Evolutionary conservation across 2,888 invertebrate species (phyloP).

Genomic region (Macropis europaea): DNA sequence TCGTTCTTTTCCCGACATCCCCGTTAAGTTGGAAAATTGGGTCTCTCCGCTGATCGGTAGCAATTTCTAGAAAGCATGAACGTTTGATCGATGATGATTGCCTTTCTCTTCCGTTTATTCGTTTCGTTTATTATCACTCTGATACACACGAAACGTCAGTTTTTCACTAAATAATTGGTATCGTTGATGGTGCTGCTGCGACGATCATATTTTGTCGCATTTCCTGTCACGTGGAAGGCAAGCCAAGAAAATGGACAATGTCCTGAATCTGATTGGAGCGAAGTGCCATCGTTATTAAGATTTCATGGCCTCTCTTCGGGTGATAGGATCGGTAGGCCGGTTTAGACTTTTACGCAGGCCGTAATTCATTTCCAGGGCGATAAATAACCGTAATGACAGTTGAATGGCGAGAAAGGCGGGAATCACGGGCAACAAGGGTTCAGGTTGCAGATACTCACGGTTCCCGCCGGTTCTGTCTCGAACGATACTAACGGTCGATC

Average conservation of each 20-base stretch:
- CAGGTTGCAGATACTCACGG: constrained; percentile 37
- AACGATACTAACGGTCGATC: constrained; percentile 30
- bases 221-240: too few relatives aligned
- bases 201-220: too few relatives aligned
- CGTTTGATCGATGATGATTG: too few relatives aligned
- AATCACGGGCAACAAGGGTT: constrained; percentile 43
- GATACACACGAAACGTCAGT: too few relatives aligned
- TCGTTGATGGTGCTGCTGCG: too few relatives aligned
- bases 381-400: constrained; percentile 61
- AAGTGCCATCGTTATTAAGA: constrained; percentile 50
- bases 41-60: too few relatives aligned
- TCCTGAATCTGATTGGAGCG: background rate
- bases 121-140: too few relatives aligned
- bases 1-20: background rate
- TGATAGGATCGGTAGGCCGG: constrained; percentile 17
- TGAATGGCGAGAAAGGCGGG: constrained; percentile 55
- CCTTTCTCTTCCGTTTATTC: background rate
- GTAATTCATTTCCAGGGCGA: constrained; percentile 53
- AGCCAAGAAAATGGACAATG: too few relatives aligned
- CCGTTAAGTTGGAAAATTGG: background rate
- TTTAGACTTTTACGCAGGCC: constrained; percentile 37
- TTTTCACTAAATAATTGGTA: too few relatives aligned
- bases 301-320: constrained; percentile 46
- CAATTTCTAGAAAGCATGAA: too few relatives aligned
- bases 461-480: constrained; percentile 4